phyloP scores from a whole-genome alignment of 2,888 invertebrate genomes.

The Agrilus biguttatus region DNA sequence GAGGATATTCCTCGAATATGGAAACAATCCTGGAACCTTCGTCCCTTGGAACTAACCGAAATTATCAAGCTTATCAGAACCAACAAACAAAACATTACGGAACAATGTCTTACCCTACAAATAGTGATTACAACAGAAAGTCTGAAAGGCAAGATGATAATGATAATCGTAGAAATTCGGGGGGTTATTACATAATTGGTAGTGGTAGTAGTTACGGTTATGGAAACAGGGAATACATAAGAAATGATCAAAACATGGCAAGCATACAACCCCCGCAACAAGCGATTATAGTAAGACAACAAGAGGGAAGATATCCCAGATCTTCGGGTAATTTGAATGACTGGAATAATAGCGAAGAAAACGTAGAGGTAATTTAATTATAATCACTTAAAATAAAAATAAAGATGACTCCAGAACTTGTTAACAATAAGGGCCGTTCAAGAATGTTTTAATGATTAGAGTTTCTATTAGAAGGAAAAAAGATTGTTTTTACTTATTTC shows the following conservation, averaged over 20 bases:
- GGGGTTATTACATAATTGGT: background rate
- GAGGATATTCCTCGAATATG: too few species aligned
- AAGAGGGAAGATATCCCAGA: conserved; percentile 3
- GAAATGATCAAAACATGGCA: conserved; percentile 9
- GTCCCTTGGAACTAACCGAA: too few species aligned
- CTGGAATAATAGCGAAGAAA: conserved; percentile 7
- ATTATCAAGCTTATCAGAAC: too few species aligned
- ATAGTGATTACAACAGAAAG: background rate
- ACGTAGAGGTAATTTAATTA: conserved; percentile 7
- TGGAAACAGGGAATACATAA: conserved; percentile 4
- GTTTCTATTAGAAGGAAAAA: too few species aligned
- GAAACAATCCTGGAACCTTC: too few species aligned
- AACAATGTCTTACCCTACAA: too few species aligned
- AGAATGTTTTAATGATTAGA: too few species aligned
- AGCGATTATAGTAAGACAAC: conserved; percentile 3
- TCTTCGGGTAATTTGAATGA: conserved; percentile 3
- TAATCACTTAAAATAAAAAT: too few species aligned
- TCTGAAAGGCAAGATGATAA: conserved; percentile 1
- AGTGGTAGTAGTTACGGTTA: conserved; percentile 5
- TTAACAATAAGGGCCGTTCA: too few species aligned
- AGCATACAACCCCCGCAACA: background rate
- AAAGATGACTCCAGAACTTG: too few species aligned
- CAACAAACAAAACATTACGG: too few species aligned
- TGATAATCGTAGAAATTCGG: background rate
- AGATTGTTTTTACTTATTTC: too few species aligned